Base-by-base conservation (phyloP, 2,113 vertebrate species). In the Chloebia gouldiae region DNA sequence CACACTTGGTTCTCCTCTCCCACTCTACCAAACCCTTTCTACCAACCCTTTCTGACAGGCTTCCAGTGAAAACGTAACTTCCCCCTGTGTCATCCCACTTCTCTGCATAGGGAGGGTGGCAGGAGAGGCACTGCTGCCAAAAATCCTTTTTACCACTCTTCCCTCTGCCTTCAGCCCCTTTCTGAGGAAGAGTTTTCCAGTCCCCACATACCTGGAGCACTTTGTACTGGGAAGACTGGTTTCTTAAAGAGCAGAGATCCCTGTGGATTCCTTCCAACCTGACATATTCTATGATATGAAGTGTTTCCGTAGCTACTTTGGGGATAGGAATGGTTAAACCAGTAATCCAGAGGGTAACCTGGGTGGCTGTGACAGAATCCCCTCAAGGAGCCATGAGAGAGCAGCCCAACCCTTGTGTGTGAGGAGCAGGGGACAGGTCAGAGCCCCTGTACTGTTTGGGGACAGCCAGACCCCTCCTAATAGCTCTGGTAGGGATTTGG, bases 401-500 rank as follows among this genome's bases (percentile, higher is more conserved):
- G 30, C 60, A 42, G 35, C 54, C 13, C 16, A 45, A 13, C 9
- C 8, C 0, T 0, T 7, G 40, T 54, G 92, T 92, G 37, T 80
- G 92, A 68, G 44, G 35, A 86, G 53, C 69, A 1, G n/a, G 68
- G 15, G 31, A 35, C 15, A 20, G n/a, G 27, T 18, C 9, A 71
- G 39, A 77, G 31, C 13, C 20, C 20, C 33, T 3, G 30, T 12
- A 2, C 40, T 37, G 42, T 49, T 2, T 22, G 15, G 69, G 44
- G n/a, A 11, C 25, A 63, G 47, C 35, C 75, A 85, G 57, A 20
- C 5, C 42, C 20, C 69, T 35, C 5, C 0, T 3, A 40, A 9
- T 16, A 2, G 11, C 49, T 17, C 79, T 8, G 6, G 24, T 0
- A 28, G 23, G 10, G 18, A 44, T 28, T 35, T 2, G 33, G 71